Evolutionary conservation across 2,797 vertebrate species (phyloP).

Genomic region (Sciaenops ocellatus): DNA sequence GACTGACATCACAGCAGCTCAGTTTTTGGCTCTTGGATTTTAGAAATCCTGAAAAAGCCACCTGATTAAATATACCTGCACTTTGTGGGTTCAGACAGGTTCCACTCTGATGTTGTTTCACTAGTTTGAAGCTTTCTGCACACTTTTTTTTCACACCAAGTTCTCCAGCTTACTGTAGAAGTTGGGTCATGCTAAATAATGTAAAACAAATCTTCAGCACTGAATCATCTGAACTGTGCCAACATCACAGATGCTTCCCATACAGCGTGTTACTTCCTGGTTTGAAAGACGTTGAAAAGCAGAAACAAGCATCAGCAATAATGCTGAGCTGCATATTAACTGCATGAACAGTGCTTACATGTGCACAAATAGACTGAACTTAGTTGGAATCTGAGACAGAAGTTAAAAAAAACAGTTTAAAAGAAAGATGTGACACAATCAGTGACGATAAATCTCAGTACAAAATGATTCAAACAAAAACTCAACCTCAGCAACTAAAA

Average conservation of each 20-base stretch:
- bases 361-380: neutral
- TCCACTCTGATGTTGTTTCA: neutral
- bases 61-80: no score
- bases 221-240: neutral
- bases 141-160: no score
- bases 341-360: neutral
- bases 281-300: neutral
- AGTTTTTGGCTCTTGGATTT: neutral
- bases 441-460: neutral
- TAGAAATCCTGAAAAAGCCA: neutral
- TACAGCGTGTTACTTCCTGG: neutral
- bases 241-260: neutral
- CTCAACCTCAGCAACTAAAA: no score
- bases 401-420: neutral
- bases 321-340: neutral
- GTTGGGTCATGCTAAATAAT: neutral
- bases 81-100: neutral
- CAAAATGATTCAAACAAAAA: no score
- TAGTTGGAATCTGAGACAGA: neutral
- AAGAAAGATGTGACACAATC: neutral
- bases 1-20: neutral
- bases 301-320: neutral
- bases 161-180: neutral
- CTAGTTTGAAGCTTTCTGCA: neutral
- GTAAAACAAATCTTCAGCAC: neutral